These are phyloP conservation scores for Ivindomyrus marchei DNA, from an alignment of 2,113 vertebrate genomes.

Conservation along the genomic window DNA sequence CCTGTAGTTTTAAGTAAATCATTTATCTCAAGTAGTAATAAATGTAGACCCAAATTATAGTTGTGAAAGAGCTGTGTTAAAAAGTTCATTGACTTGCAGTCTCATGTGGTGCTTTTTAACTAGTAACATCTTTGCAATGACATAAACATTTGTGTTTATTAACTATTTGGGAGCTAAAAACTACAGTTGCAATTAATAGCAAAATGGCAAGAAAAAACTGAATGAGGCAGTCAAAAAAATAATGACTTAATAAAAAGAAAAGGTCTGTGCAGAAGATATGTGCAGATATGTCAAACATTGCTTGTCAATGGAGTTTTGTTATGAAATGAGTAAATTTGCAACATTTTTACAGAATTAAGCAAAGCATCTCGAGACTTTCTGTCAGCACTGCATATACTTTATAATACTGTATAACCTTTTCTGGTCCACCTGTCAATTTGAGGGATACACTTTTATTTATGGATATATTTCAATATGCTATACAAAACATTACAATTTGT, in stretches of 20 bases:
- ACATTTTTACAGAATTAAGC: not conserved
- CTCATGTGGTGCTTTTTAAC: not conserved
- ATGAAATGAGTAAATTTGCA: not conserved
- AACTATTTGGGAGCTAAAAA: not conserved
- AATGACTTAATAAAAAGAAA: not conserved
- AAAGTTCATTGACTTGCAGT: not conserved
- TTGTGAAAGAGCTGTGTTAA: not conserved
- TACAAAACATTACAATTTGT: not conserved
- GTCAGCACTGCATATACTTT: not conserved
- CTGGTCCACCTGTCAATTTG: not conserved
- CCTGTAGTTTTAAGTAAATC: not conserved
- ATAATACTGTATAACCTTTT: not conserved
- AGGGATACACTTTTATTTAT: not conserved
- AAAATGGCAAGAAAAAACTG: not conserved
- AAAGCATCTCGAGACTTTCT: not conserved
- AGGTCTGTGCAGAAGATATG: not conserved
- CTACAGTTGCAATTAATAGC: not conserved
- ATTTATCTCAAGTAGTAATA: not conserved
- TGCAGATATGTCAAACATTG: not conserved
- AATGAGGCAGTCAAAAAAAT: not conserved
- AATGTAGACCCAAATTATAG: not conserved
- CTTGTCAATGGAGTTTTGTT: not conserved
- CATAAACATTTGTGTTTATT: not conserved
- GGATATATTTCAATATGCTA: not conserved
- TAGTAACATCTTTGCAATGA: not conserved